These are phyloP conservation scores for Leucopsar rothschildi DNA, from an alignment of 2,113 vertebrate genomes.

Conservation along the genomic window DNA sequence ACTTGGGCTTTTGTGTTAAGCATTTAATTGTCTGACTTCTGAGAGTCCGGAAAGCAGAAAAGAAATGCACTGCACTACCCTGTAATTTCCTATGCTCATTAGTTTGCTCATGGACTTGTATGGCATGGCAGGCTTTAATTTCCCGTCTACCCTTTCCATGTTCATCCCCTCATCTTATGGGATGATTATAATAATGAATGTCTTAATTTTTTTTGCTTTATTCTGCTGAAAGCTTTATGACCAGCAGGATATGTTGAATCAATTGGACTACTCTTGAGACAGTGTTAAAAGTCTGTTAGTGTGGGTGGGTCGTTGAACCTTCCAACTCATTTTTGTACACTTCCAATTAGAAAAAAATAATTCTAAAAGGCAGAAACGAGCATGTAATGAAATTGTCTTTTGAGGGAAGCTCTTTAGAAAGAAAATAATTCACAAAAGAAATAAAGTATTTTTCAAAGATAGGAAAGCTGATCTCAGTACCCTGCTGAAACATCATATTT, in stretches of 20 bases:
- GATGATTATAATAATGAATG: constrained; percentile 18
- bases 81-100: constrained; percentile 30
- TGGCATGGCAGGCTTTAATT: constrained; percentile 61
- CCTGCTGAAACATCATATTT: not conserved
- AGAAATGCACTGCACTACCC: not conserved
- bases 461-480: not conserved
- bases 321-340: not conserved
- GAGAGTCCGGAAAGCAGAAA: not conserved
- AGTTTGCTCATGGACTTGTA: not conserved
- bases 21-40: constrained; percentile 24
- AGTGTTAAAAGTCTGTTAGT: not conserved
- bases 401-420: not conserved
- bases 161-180: not conserved
- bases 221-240: constrained; percentile 30
- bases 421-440: not conserved
- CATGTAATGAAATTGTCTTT: not conserved
- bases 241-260: not conserved
- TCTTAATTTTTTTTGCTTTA: constrained; percentile 29
- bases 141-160: not conserved
- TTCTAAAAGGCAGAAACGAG: not conserved
- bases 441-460: not conserved
- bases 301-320: not conserved
- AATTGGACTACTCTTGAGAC: not conserved
- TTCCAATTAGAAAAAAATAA: not conserved
- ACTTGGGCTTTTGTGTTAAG: constrained; percentile 10